Evolutionary conservation across 2,888 invertebrate species (phyloP).

Genomic region (Meloe dianella): DNA sequence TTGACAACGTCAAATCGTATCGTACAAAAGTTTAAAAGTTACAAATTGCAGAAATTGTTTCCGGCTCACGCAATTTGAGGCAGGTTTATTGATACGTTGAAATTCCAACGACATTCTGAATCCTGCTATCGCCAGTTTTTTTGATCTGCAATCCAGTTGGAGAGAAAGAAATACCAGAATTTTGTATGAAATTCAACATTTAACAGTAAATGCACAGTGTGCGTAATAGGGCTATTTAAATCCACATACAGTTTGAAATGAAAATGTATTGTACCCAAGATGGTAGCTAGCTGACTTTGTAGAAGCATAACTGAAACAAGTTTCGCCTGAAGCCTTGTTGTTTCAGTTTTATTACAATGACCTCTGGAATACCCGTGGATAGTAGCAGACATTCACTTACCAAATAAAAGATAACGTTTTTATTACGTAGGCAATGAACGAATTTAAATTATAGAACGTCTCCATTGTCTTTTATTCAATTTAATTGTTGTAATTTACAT

Average conservation of each 20-base stretch:
- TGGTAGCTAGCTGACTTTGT: neutral
- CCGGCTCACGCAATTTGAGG: neutral
- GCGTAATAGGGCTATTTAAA: neutral
- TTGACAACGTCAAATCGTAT: neutral
- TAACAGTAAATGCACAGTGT: neutral
- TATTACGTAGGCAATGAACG: neutral
- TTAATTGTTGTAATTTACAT: neutral
- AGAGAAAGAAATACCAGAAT: neutral
- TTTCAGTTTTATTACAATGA: slow-evolving; percentile 9
- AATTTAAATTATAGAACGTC: neutral
- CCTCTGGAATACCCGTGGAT: neutral
- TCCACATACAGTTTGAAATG: neutral
- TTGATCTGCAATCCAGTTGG: neutral
- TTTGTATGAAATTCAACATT: neutral
- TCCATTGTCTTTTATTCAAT: neutral
- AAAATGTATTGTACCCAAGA: neutral
- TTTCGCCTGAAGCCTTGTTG: neutral
- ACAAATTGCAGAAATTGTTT: slow-evolving; percentile 5
- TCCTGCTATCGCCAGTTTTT: too few species aligned
- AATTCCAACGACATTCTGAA: too few species aligned
- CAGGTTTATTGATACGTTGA: neutral
- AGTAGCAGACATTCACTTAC: neutral
- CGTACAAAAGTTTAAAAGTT: neutral
- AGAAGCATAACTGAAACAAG: neutral
- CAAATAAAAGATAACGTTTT: neutral